These are phyloP conservation scores for Eueremaeus valkanovi DNA, from an alignment of 2,888 invertebrate genomes.

Conservation along the genomic window DNA sequence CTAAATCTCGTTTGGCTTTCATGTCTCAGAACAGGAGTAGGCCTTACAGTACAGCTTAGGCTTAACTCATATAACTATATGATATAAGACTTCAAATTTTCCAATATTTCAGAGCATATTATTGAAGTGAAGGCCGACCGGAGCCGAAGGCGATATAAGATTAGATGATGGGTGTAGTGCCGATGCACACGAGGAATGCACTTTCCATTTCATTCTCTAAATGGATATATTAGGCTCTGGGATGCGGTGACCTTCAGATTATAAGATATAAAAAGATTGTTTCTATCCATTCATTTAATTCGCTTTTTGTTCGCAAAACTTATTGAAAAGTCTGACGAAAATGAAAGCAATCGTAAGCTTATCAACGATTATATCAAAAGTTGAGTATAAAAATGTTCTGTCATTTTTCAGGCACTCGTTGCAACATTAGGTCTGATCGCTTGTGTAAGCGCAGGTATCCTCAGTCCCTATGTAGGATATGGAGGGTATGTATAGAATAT, in stretches of 20 bases:
- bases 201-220: background rate
- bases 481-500: background rate
- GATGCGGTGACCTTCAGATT: background rate
- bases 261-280: background rate
- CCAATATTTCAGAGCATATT: background rate
- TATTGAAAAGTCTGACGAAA: background rate
- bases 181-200: background rate
- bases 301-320: background rate
- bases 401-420: background rate
- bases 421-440: background rate
- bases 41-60: no score
- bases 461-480: constrained; percentile 9
- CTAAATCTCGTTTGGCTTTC: background rate
- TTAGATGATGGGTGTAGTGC: background rate
- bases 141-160: background rate
- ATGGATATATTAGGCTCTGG: constrained; percentile 1
- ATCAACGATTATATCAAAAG: background rate
- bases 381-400: background rate
- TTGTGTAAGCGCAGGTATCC: background rate
- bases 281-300: background rate
- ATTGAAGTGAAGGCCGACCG: background rate
- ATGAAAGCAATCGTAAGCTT: constrained; percentile 21
- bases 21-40: no score
- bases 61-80: no score
- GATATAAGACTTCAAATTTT: no score